These are phyloP conservation scores for Balearica regulorum DNA, from an alignment of 2,797 vertebrate species.

Conservation along the genomic window DNA sequence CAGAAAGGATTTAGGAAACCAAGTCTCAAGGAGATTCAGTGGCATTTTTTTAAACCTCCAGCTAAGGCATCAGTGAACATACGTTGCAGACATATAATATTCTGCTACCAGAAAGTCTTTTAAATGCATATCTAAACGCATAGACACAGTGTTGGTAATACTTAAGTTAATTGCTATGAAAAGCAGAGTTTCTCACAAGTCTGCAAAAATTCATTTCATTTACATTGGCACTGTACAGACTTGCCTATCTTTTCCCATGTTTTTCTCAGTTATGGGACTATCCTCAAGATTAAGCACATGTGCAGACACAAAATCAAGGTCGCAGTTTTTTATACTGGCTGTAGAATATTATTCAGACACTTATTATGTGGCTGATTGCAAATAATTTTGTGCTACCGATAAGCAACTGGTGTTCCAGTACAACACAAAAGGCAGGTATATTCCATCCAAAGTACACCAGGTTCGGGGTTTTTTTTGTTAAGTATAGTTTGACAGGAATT, in stretches of 20 bases:
- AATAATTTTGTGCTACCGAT: background rate
- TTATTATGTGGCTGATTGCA: background rate
- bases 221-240: background rate
- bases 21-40: background rate
- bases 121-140: background rate
- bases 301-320: background rate
- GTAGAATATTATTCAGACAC: background rate
- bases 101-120: background rate
- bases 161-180: conserved; percentile 5
- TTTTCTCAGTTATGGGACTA: background rate
- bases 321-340: background rate
- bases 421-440: background rate
- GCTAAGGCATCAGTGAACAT: background rate
- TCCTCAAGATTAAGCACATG: background rate
- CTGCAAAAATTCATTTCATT: background rate
- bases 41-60: background rate
- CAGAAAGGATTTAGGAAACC: background rate
- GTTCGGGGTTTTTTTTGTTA: background rate
- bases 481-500: background rate
- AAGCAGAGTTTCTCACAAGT: background rate
- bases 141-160: background rate
- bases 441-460: background rate
- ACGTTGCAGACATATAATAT: background rate
- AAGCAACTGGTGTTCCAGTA: background rate
- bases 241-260: background rate